Evolutionary conservation across 2,888 invertebrate species (phyloP).

Genomic region (Agrochola macilenta): DNA sequence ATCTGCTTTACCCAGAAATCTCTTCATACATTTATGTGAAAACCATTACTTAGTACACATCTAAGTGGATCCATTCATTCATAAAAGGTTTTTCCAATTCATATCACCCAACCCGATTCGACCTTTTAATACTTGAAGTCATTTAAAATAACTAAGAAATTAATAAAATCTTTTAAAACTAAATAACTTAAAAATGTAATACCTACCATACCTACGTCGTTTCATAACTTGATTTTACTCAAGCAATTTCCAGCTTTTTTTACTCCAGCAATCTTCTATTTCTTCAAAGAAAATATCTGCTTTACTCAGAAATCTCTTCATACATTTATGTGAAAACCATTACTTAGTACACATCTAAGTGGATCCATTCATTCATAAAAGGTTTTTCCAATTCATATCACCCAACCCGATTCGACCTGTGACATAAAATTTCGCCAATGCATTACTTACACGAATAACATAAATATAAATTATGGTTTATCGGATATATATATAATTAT

Average conservation of each 20-base stretch:
- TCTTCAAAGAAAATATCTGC: slow-evolving; percentile 47
- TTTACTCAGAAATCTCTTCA: slow-evolving; percentile 44
- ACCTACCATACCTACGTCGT: not conserved
- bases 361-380: slow-evolving; percentile 66
- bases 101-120: slow-evolving; percentile 51
- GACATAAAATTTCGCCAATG: slow-evolving; percentile 48
- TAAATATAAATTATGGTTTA: not conserved
- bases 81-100: slow-evolving; percentile 67
- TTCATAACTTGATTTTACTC: slow-evolving; percentile 22
- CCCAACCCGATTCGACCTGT: slow-evolving; percentile 38
- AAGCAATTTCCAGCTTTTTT: not conserved
- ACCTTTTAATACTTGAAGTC: slow-evolving; percentile 17
- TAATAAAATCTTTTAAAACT: not conserved
- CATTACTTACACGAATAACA: slow-evolving; percentile 25
- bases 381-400: slow-evolving; percentile 66
- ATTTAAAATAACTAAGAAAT: not conserved
- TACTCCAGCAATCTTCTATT: slow-evolving; percentile 36
- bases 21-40: slow-evolving; percentile 49
- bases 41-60: slow-evolving; percentile 54
- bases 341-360: slow-evolving; percentile 58
- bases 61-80: slow-evolving; percentile 65
- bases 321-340: slow-evolving; percentile 52
- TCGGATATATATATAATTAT: not conserved
- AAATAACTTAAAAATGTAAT: not conserved
- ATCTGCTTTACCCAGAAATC: slow-evolving; percentile 39